Conservation (phyloP, 2,888 invertebrate genomes). For the Acanthosepion lycidas region DNA sequence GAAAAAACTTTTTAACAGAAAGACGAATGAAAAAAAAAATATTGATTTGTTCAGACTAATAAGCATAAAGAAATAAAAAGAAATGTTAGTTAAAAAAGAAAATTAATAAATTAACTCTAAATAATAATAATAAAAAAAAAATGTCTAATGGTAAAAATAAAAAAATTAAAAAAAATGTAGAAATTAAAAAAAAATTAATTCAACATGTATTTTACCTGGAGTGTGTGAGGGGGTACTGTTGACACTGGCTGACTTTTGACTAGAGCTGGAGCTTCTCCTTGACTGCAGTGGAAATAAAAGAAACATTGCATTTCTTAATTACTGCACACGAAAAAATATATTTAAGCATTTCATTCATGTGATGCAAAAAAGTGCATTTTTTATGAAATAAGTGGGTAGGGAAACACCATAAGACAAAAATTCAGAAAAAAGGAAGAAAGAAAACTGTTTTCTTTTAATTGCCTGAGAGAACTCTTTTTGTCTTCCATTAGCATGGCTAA, state of each 20-base stretch:
- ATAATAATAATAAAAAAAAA: not conserved
- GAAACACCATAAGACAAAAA: too few relatives aligned
- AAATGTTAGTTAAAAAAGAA: not conserved
- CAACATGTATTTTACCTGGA: slow-evolving; percentile 59
- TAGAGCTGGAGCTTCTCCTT: slow-evolving; percentile 59
- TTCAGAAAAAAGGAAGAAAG: too few relatives aligned
- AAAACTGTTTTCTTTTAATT: too few relatives aligned
- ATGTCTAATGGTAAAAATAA: not conserved
- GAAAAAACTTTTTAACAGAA: not conserved
- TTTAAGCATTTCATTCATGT: too few relatives aligned
- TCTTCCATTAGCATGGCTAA: too few relatives aligned
- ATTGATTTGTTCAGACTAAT: not conserved
- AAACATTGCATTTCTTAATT: not conserved
- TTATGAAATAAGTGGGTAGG: too few relatives aligned
- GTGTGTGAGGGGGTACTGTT: slow-evolving; percentile 68
- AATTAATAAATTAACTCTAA: not conserved
- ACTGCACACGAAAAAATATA: too few relatives aligned
- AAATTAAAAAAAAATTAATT: too few relatives aligned
- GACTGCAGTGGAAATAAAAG: slow-evolving; percentile 55
- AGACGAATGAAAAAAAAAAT: not conserved
- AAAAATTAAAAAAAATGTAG: not conserved
- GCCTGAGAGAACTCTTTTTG: too few relatives aligned
- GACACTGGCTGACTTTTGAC: slow-evolving; percentile 68
- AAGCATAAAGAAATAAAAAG: not conserved
- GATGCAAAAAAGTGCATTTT: too few relatives aligned